A percentile compares a stretch with the other conserved stretches of the same genome.
Conservation (phyloP, 2,888 invertebrate genomes). For the Tiliacea aurago region DNA sequence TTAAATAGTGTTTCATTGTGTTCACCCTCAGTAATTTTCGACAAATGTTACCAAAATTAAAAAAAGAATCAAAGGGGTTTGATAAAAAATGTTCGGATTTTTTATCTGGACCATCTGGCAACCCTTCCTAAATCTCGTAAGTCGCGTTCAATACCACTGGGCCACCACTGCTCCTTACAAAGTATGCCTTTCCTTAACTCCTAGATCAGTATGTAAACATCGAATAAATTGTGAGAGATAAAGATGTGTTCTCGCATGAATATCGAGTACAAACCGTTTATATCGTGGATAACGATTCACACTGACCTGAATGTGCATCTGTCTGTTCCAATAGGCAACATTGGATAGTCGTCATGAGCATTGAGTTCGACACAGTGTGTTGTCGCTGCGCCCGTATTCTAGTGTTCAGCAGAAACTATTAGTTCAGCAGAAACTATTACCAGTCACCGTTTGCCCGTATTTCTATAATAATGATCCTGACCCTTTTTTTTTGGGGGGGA, state of each 20-base stretch:
- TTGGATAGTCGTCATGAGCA: conserved; percentile 37
- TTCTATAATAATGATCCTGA: conserved; percentile 30
- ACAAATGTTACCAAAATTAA: too few species aligned
- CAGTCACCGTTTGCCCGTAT: conserved; percentile 12
- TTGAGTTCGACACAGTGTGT: conserved; percentile 27
- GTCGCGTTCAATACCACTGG: too few species aligned
- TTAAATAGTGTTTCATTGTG: too few species aligned
- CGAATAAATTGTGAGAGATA: conserved; percentile 42
- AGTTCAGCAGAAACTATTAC: too few species aligned
- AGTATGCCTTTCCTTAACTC: conserved; percentile 43
- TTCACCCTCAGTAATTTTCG: too few species aligned
- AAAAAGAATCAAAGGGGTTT: too few species aligned
- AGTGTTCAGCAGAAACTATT: conserved; percentile 35
- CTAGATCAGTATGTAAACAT: conserved; percentile 41
- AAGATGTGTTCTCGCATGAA: conserved; percentile 41
- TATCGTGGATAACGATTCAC: conserved; percentile 52
- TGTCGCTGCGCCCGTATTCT: conserved; percentile 24
- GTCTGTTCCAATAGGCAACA: conserved; percentile 49
- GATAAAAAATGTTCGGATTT: too few species aligned
- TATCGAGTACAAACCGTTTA: conserved; percentile 48
- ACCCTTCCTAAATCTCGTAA: too few species aligned
- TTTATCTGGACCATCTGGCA: too few species aligned
- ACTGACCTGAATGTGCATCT: conserved; percentile 66
- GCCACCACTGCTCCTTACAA: too few species aligned
- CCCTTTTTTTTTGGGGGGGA: too few species aligned